Evolutionary conservation across 2,888 invertebrate genomes (phyloP).

Genomic region (Neoscelio sp.): DNA sequence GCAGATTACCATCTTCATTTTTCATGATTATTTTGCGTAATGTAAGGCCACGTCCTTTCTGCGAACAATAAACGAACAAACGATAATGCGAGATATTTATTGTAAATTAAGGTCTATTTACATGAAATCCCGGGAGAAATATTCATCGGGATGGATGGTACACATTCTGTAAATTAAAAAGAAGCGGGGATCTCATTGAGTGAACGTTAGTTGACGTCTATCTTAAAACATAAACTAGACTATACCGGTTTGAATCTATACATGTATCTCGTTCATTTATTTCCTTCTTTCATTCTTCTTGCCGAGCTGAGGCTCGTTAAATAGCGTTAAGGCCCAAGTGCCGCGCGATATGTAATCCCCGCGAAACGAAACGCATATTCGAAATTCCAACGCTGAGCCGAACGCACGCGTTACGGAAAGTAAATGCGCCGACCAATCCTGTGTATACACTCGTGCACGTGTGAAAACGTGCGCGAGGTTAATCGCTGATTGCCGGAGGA

Average conservation of each 20-base stretch:
- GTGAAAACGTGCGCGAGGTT: conserved; percentile 30
- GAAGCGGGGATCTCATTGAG: background rate
- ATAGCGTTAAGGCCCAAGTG: conserved; percentile 62
- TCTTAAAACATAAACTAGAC: conserved; percentile 23
- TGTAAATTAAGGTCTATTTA: conserved; percentile 8
- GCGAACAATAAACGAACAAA: conserved; percentile 38
- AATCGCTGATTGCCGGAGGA: conserved; percentile 61
- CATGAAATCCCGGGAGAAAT: background rate
- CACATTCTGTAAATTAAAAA: conserved; percentile 1
- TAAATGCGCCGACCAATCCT: conserved; percentile 42
- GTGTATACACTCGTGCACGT: conserved; percentile 20
- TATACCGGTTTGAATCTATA: conserved; percentile 19
- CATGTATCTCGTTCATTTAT: conserved; percentile 27
- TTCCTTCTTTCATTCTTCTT: conserved; percentile 44
- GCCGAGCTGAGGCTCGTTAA: conserved; percentile 37
- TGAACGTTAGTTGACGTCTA: conserved; percentile 25
- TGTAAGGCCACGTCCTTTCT: conserved; percentile 53
- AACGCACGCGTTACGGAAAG: conserved; percentile 62
- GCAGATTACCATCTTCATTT: conserved; percentile 59
- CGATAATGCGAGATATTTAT: conserved; percentile 25
- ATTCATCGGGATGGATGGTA: background rate
- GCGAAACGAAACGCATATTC: conserved; percentile 69
- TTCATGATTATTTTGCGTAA: conserved; percentile 57
- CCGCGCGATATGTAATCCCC: conserved; percentile 63
- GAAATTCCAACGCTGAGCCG: conserved; percentile 69